Percentiles rank a stretch among this genome's conserved stretches.
Evolutionary conservation across 2,888 invertebrate species (phyloP).

Genomic region (Laspeyria flexula): DNA sequence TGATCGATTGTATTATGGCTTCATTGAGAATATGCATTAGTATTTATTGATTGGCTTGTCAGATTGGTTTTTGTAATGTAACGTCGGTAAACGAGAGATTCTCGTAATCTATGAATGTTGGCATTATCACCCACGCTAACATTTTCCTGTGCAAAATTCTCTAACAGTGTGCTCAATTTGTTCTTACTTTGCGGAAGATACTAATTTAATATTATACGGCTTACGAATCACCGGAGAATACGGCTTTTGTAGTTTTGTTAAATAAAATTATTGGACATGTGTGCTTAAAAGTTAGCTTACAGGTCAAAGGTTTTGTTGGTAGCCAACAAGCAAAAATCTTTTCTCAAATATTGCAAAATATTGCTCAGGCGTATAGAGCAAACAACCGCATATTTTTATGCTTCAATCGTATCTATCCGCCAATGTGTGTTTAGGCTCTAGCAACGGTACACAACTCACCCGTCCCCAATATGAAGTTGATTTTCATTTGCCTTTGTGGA

Average conservation of each 20-base stretch:
- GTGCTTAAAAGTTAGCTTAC: neutral
- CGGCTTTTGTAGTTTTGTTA: no score
- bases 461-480: constrained; percentile 48
- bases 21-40: neutral
- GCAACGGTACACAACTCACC: constrained; percentile 33
- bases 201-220: no score
- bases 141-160: no score
- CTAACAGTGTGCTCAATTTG: no score
- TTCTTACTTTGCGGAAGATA: no score
- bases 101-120: no score
- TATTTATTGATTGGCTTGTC: neutral
- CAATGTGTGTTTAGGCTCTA: constrained; percentile 41
- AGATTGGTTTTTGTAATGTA: no score
- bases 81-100: no score
- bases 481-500: constrained; percentile 34
- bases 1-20: neutral
- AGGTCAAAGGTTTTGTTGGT: neutral
- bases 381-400: constrained; percentile 12
- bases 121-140: no score
- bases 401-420: constrained; percentile 18
- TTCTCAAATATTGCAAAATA: constrained; percentile 1
- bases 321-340: neutral
- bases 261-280: no score
- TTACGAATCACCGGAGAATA: no score
- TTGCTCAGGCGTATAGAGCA: neutral